These are phyloP conservation scores for Botia almorhae DNA, from an alignment of 2,797 vertebrate species.

Conservation along the genomic window DNA sequence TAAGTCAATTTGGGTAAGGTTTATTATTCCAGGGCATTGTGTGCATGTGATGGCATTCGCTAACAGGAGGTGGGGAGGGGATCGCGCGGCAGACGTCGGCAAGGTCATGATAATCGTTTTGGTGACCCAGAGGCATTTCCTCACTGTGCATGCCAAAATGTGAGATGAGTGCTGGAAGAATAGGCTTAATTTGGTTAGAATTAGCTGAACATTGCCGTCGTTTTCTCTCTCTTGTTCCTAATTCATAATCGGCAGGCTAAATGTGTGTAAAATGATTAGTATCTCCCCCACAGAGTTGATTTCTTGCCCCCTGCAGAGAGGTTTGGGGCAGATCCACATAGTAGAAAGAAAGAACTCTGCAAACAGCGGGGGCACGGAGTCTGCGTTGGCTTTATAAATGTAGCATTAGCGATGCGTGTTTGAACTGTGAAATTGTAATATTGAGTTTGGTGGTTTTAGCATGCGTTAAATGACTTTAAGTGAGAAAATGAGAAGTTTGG, in stretches of 20 bases:
- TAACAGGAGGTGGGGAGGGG: slow-evolving; percentile 8
- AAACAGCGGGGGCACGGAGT: slow-evolving; percentile 32
- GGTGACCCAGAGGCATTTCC: slow-evolving; percentile 42
- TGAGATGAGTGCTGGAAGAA: slow-evolving; percentile 35
- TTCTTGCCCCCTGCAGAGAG: slow-evolving; percentile 58
- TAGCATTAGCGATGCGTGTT: slow-evolving; percentile 38
- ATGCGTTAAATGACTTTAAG: slow-evolving; percentile 28
- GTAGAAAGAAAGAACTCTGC: slow-evolving; percentile 45
- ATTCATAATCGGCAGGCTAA: slow-evolving; percentile 49
- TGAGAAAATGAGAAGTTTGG: slow-evolving; percentile 32
- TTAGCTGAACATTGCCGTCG: slow-evolving; percentile 34
- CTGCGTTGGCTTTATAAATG: slow-evolving; percentile 28
- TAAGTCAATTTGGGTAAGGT: slow-evolving; percentile 5
- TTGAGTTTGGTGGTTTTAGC: slow-evolving; percentile 13
- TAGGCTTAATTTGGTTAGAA: slow-evolving; percentile 43
- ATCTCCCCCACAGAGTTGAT: slow-evolving; percentile 44
- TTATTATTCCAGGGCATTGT: slow-evolving; percentile 44
- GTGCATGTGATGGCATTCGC: slow-evolving; percentile 9
- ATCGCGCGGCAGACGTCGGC: slow-evolving; percentile 4
- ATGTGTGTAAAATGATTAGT: slow-evolving; percentile 57
- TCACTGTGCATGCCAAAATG: slow-evolving; percentile 4
- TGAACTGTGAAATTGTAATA: slow-evolving; percentile 44
- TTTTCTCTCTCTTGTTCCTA: slow-evolving; percentile 29
- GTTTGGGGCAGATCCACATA: slow-evolving; percentile 52
- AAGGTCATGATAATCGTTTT: slow-evolving; percentile 49